Evolutionary conservation across 1,140 invertebrate genomes (phyloP).

Genomic region (Papilio polyxenes): DNA sequence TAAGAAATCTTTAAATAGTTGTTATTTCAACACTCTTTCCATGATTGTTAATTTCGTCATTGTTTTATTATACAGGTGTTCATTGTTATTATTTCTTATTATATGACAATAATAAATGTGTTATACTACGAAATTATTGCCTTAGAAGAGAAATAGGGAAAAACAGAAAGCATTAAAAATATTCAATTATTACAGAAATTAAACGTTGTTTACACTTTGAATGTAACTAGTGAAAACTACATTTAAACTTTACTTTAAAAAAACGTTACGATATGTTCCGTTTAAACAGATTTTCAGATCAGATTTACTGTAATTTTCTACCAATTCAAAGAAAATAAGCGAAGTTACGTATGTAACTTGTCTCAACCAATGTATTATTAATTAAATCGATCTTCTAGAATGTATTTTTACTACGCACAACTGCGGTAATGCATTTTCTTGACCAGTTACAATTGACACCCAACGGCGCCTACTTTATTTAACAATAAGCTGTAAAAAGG

Average conservation of each 20-base stretch:
- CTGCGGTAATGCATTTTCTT: background rate
- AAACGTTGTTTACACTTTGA: too few species aligned
- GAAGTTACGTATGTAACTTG: background rate
- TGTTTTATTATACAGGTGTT: background rate
- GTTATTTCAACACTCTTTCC: background rate
- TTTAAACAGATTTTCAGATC: too few species aligned
- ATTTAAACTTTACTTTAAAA: too few species aligned
- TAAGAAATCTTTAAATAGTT: background rate
- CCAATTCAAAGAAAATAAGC: too few species aligned
- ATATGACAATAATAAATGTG: background rate
- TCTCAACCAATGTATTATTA: background rate
- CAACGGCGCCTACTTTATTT: background rate
- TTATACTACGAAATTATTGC: background rate
- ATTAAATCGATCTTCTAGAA: slow-evolving; percentile 24
- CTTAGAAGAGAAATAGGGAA: background rate
- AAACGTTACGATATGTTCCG: too few species aligned
- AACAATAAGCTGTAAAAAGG: slow-evolving; percentile 40
- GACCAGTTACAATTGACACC: slow-evolving; percentile 29
- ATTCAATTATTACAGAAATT: too few species aligned
- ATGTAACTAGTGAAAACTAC: too few species aligned
- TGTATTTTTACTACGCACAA: slow-evolving; percentile 14
- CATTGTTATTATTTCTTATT: background rate
- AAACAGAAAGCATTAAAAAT: background rate
- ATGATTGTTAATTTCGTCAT: background rate
- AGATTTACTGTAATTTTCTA: too few species aligned